Base-by-base conservation (phyloP, 2,113 vertebrate species). In the Dicrurus megarhynchus region DNA sequence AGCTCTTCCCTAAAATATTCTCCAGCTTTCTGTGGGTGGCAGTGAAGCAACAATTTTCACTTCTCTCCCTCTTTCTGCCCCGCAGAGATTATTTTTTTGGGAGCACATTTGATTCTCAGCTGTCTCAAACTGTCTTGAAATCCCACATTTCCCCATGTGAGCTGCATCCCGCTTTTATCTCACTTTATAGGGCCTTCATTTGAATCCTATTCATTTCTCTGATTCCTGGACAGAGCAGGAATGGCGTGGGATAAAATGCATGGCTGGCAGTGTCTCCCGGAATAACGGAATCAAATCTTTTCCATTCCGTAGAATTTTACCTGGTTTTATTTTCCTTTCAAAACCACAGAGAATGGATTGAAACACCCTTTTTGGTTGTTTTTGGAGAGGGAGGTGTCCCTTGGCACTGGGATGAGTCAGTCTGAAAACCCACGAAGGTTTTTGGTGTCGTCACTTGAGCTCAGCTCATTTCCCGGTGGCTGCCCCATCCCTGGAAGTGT, bases 21-120 rank as follows among this genome's bases (percentile, higher is more conserved):
- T 73, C 47, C 71, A 91, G 73, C 32, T 77, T 95, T 94, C 90
- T 87, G 92, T 69, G 95, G 90, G 95, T 87, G 94, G 78, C 90
- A 87, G 82, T 57, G 84, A 91, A 94, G 65, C 12, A 83, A 69
- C 44, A 68, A 69, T 88, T 94, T 85, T 95, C 32, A 47, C 61
- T 94, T 76, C 32, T 85, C 37, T 90, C 42, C 33, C 39, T 70
- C 41, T 64, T 78, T 69, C 35, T 61, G 87, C 50, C 61, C 37
- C 5, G 2, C 55, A 92, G 35, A 73, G 37, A 73, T 12, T 57
- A 27, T 30, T 49, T 63, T 87, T 87, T 89, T 24, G 23, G 67
- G 67, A 91, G 35, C 33, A 70, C 18, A 59, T 74, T 80, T 59
- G 55, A 70, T 80, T 90, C 84, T 83, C 86, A 88, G 64, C 59